phyloP scores from a whole-genome alignment of 1,140 invertebrate genomes.

The Drosophila arawakana region DNA sequence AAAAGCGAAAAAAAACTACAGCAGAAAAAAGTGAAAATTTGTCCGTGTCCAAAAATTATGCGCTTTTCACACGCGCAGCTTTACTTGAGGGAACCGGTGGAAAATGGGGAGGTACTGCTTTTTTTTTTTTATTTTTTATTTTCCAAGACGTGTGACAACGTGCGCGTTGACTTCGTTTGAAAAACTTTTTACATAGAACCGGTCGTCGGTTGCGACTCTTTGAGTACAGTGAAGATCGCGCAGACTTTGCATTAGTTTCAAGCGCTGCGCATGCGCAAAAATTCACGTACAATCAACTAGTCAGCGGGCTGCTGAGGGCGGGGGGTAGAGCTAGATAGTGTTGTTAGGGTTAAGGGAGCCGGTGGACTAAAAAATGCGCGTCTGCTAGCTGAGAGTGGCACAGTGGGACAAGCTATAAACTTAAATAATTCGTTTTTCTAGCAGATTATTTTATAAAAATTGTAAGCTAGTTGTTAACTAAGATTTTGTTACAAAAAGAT shows the following conservation, averaged over 20 bases:
- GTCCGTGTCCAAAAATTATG: constrained; percentile 83
- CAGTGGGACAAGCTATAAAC: background rate
- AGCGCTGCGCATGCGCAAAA: constrained; percentile 32
- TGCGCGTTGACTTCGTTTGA: constrained; percentile 56
- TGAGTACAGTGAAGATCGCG: constrained; percentile 20
- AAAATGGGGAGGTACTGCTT: constrained; percentile 5
- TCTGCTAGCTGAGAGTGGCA: background rate
- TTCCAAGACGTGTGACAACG: constrained; percentile 51
- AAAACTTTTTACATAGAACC: constrained; percentile 69
- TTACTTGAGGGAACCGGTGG: constrained; percentile 15
- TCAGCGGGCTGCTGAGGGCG: background rate
- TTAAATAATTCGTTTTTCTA: background rate
- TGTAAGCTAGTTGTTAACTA: too few relatives aligned
- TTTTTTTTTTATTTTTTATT: background rate
- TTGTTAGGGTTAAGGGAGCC: constrained; percentile 7
- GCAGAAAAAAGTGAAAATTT: constrained; percentile 80
- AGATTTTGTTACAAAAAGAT: too few relatives aligned
- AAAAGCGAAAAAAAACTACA: constrained; percentile 24
- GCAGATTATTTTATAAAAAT: background rate
- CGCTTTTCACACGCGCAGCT: constrained; percentile 79
- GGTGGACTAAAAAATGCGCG: constrained; percentile 17
- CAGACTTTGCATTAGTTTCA: constrained; percentile 41
- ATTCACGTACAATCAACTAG: constrained; percentile 28
- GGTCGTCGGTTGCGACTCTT: constrained; percentile 37
- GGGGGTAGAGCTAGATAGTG: background rate